Evolutionary conservation across 2,888 invertebrate species (phyloP).

Genomic region (Campoletis raptor): DNA sequence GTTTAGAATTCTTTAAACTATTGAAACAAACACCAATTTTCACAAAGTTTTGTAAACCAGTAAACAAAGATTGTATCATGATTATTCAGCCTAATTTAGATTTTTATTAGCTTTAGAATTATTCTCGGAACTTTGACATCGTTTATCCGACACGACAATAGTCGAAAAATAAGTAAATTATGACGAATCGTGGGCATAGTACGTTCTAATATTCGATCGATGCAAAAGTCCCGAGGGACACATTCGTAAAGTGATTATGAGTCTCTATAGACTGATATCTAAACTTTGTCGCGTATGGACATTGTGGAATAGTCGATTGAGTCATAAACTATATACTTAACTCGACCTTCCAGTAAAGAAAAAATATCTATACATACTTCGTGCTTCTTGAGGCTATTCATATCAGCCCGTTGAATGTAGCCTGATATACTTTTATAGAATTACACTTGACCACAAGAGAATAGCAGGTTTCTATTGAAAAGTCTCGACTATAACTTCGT

Average conservation of each 20-base stretch:
- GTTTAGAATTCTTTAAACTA: not conserved
- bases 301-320: not conserved
- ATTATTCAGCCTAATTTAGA: not conserved
- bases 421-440: not conserved
- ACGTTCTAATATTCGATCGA: not conserved
- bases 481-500: not conserved
- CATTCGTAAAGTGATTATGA: not conserved
- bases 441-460: not conserved
- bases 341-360: not conserved
- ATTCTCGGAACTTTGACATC: not conserved
- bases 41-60: not conserved
- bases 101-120: not conserved
- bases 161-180: not conserved
- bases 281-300: not conserved
- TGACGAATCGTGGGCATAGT: not conserved
- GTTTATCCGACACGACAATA: not conserved
- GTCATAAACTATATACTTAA: slow-evolving; percentile 4
- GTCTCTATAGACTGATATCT: not conserved
- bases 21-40: not conserved
- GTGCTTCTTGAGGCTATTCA: slow-evolving; percentile 3
- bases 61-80: not conserved
- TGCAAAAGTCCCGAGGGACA: not conserved
- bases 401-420: not conserved
- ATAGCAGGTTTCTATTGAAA: not conserved
- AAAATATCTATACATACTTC: not conserved